Conservation (phyloP, 2,888 invertebrate genomes). For the Mechanitis mazaeus region DNA sequence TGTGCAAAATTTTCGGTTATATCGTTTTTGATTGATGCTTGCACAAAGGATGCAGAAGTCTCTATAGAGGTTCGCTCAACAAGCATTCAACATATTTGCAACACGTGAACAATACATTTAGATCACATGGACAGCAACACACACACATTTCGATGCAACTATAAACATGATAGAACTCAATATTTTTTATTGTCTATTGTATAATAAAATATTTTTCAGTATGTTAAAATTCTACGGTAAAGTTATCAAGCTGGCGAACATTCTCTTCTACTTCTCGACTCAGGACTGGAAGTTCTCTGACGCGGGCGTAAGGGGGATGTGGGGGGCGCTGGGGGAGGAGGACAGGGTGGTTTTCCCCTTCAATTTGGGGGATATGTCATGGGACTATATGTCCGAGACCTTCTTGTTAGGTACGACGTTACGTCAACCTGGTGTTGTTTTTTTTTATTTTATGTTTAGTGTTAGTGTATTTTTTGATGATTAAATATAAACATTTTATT, state of each 20-base stretch:
- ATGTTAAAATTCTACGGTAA: slow-evolving; percentile 85
- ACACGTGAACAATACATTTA: too few relatives aligned
- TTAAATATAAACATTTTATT: too few relatives aligned
- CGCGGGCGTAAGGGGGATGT: slow-evolving; percentile 76
- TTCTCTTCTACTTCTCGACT: slow-evolving; percentile 86
- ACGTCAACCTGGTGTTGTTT: not conserved
- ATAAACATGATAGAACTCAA: too few relatives aligned
- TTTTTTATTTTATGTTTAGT: too few relatives aligned
- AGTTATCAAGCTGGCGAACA: slow-evolving; percentile 83
- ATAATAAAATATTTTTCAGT: slow-evolving; percentile 59
- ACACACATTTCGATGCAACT: too few relatives aligned
- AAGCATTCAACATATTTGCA: too few relatives aligned
- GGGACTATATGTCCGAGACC: slow-evolving; percentile 77
- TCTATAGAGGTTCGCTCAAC: too few relatives aligned
- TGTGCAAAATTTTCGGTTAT: too few relatives aligned
- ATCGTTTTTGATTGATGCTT: too few relatives aligned
- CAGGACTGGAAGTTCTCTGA: slow-evolving; percentile 85
- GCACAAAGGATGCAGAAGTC: too few relatives aligned
- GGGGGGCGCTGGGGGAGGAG: slow-evolving; percentile 71
- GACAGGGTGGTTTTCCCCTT: slow-evolving; percentile 83
- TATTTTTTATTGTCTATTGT: slow-evolving; percentile 16
- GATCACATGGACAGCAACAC: too few relatives aligned
- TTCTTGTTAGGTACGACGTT: slow-evolving; percentile 52
- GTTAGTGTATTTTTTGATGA: not conserved
- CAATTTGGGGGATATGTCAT: slow-evolving; percentile 82